A percentile compares a stretch with the other conserved stretches of the same genome.
Evolutionary conservation across 2,113 vertebrate genomes (phyloP).

Genomic region (Menidia beryllina): DNA sequence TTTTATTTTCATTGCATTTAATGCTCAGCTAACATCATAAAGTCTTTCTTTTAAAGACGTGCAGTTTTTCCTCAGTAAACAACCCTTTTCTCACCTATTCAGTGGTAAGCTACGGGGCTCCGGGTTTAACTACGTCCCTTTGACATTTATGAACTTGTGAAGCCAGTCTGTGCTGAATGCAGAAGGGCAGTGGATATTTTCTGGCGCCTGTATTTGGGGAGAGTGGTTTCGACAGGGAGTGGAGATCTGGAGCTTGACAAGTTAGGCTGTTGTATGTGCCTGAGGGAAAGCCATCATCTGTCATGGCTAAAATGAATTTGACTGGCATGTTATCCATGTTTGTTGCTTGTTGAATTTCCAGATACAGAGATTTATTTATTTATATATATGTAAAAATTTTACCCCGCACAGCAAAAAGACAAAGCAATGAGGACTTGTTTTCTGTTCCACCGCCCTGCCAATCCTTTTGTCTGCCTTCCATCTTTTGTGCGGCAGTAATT

Average conservation of each 20-base stretch:
- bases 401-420: conserved; percentile 7
- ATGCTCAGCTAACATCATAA: no score
- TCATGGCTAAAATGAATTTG: conserved; percentile 48
- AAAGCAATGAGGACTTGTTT: conserved; percentile 16
- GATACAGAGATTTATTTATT: conserved; percentile 57
- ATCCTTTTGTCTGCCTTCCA: conserved; percentile 19
- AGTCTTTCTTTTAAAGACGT: no score
- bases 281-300: conserved; percentile 57
- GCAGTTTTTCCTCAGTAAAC: no score
- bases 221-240: conserved; percentile 44
- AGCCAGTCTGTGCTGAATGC: conserved; percentile 25
- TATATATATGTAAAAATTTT: no score
- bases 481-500: conserved; percentile 55
- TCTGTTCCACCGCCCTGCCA: background rate
- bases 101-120: background rate
- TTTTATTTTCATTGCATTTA: no score
- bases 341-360: conserved; percentile 23
- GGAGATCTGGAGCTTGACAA: conserved; percentile 56
- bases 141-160: conserved; percentile 18
- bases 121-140: background rate
- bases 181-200: conserved; percentile 35
- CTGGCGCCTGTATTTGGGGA: conserved; percentile 5
- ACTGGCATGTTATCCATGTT: conserved; percentile 40
- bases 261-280: conserved; percentile 54
- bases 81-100: background rate